A percentile compares a stretch with the other conserved stretches of the same genome.
Conservation (phyloP, 2,797 vertebrate genomes). For the Danio kyathit region DNA sequence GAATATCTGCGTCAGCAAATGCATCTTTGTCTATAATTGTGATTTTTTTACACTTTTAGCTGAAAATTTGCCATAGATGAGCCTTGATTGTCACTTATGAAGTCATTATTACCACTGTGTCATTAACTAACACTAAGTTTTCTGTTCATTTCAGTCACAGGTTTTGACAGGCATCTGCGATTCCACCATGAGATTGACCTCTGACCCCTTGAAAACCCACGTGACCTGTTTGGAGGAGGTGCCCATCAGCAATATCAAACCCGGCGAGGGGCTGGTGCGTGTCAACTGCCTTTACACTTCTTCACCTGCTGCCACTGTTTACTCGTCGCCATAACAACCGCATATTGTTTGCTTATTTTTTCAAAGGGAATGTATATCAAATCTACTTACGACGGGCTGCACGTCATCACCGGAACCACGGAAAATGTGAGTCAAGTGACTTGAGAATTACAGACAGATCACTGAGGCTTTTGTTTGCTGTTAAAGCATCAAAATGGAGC, state of each 20-base stretch:
- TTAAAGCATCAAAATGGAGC: conserved; percentile 6
- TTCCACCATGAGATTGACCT: conserved; percentile 83
- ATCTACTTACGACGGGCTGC: conserved; percentile 95
- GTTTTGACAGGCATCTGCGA: conserved; percentile 90
- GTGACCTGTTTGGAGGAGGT: conserved; percentile 89
- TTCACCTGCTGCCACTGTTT: not conserved
- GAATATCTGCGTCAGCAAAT: no score
- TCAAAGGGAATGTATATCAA: conserved; percentile 96
- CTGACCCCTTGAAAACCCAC: conserved; percentile 85
- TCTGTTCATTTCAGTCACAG: conserved; percentile 79
- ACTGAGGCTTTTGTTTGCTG: not conserved
- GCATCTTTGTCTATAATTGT: no score
- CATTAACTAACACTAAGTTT: not conserved
- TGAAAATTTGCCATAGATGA: no score
- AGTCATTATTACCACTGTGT: no score
- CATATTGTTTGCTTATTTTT: conserved; percentile 36
- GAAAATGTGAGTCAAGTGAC: conserved; percentile 87
- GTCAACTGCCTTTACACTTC: not conserved
- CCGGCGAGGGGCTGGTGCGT: conserved; percentile 93
- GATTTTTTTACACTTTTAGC: no score
- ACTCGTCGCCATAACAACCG: not conserved
- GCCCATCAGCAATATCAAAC: conserved; percentile 84
- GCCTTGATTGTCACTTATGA: no score
- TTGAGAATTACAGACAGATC: not conserved
- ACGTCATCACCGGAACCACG: conserved; percentile 95